Evolutionary conservation across 2,797 vertebrate genomes (phyloP).

Genomic region (Coluber constrictor): DNA sequence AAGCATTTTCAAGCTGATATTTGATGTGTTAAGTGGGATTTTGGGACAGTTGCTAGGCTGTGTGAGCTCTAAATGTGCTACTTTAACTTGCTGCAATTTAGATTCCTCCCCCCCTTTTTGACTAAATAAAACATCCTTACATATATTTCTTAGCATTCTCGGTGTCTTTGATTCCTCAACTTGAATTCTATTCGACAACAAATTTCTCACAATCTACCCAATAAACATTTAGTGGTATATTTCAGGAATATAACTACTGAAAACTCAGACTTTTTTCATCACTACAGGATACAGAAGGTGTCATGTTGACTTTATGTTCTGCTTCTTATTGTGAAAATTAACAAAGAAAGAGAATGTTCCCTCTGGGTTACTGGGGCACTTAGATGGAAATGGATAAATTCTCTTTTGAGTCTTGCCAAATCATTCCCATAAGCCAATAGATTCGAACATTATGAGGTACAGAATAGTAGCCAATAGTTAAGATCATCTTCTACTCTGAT

Average conservation of each 20-base stretch:
- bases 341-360: slow-evolving; percentile 31
- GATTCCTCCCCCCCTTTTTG: background rate
- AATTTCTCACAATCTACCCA: background rate
- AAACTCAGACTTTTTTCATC: background rate
- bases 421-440: accelerated
- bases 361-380: background rate
- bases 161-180: background rate
- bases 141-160: background rate
- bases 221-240: background rate
- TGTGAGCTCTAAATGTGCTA: slow-evolving; percentile 4
- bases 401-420: background rate
- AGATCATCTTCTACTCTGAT: background rate
- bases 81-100: background rate
- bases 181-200: background rate
- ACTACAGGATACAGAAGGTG: background rate
- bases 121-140: accelerated
- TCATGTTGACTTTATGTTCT: background rate
- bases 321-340: background rate
- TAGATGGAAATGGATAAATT: background rate
- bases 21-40: slow-evolving; percentile 20
- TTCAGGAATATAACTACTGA: background rate
- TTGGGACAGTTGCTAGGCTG: slow-evolving; percentile 20
- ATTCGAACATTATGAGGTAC: background rate
- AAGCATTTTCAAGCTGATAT: slow-evolving; percentile 4
- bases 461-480: background rate